phyloP scores from a whole-genome alignment of 2,888 invertebrate genomes.

The Molorchus minor region DNA sequence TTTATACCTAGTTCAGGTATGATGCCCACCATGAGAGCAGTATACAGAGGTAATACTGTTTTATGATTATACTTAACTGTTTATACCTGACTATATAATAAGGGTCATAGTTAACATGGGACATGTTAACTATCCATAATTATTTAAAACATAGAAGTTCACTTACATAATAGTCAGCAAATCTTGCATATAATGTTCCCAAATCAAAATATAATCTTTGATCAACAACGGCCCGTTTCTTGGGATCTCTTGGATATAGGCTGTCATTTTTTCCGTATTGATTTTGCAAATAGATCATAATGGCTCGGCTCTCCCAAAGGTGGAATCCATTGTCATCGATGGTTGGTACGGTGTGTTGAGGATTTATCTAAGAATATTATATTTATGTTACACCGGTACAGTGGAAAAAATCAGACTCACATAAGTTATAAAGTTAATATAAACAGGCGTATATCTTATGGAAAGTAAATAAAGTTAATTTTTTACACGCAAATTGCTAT shows the following conservation, averaged over 20 bases:
- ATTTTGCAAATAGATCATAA: slow-evolving; percentile 80
- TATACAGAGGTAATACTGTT: too few relatives aligned
- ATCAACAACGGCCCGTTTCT: slow-evolving; percentile 79
- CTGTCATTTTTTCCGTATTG: slow-evolving; percentile 82
- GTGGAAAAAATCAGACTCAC: too few relatives aligned
- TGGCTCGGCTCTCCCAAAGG: slow-evolving; percentile 87
- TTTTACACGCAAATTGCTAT: too few relatives aligned
- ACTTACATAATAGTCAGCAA: slow-evolving; percentile 78
- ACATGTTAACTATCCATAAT: neutral
- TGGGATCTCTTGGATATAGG: slow-evolving; percentile 81
- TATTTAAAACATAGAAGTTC: neutral
- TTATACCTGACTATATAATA: too few relatives aligned
- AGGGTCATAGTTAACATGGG: too few relatives aligned
- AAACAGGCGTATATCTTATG: too few relatives aligned
- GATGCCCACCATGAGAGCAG: too few relatives aligned
- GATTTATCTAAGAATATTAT: slow-evolving; percentile 83
- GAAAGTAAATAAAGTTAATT: too few relatives aligned
- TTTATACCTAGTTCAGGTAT: too few relatives aligned
- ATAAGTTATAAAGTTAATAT: too few relatives aligned
- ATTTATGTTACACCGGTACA: too few relatives aligned
- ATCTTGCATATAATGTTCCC: slow-evolving; percentile 76
- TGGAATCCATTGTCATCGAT: slow-evolving; percentile 83
- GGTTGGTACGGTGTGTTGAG: slow-evolving; percentile 86
- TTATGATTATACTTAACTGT: too few relatives aligned
- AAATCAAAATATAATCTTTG: slow-evolving; percentile 83